Percentiles rank a stretch among this genome's conserved stretches.
Conservation (phyloP, 2,888 invertebrate genomes). For the Drosophila mimetica region DNA sequence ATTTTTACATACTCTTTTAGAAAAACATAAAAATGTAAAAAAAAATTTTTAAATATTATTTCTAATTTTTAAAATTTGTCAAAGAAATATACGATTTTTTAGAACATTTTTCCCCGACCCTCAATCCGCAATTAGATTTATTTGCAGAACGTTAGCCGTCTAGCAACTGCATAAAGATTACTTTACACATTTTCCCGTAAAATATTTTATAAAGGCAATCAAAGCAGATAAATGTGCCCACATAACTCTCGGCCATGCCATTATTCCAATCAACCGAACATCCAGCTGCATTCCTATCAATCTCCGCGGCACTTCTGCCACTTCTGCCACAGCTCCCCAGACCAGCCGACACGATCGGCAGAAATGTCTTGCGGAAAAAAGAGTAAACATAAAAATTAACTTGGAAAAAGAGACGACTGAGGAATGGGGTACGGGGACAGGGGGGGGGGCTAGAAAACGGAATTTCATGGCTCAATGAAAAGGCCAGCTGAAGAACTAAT, state of each 20-base stretch:
- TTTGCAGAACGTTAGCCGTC: neutral
- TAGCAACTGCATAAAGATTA: neutral
- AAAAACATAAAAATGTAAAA: no score
- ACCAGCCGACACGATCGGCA: slow-evolving; percentile 39
- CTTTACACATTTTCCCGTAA: slow-evolving; percentile 19
- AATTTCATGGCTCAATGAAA: slow-evolving; percentile 76
- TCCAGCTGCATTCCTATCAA: slow-evolving; percentile 47
- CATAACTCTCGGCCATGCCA: slow-evolving; percentile 34
- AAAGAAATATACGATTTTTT: no score
- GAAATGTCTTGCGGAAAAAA: slow-evolving; percentile 45
- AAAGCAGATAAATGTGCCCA: slow-evolving; percentile 34
- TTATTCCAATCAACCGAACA: slow-evolving; percentile 36
- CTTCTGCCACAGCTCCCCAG: neutral
- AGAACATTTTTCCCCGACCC: no score
- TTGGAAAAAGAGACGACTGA: slow-evolving; percentile 4
- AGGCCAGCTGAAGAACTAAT: slow-evolving; percentile 68
- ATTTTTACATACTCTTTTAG: slow-evolving; percentile 17
- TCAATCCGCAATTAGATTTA: neutral
- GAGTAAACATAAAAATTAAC: slow-evolving; percentile 53
- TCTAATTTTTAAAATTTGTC: no score
- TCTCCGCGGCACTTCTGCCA: slow-evolving; percentile 31
- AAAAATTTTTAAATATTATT: no score
- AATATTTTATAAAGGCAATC: slow-evolving; percentile 37
- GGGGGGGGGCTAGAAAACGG: slow-evolving; percentile 46
- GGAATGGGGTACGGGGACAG: neutral